Base-by-base conservation (phyloP, 2,888 invertebrate species). In the Tinea pellionella region DNA sequence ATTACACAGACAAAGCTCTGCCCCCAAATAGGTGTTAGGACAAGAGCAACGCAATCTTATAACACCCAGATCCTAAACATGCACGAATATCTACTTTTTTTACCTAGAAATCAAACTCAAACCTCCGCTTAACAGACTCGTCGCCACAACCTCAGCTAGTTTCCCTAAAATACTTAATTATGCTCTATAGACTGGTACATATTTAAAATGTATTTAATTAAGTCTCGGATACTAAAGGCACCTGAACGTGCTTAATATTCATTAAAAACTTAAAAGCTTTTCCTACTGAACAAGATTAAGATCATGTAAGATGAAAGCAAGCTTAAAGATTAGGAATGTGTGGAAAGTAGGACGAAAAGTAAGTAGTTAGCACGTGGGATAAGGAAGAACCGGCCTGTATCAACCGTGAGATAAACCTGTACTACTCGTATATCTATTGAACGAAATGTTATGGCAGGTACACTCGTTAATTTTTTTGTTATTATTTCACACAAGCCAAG, bases 191-290 rank as follows among this genome's bases (percentile, higher is more conserved):
- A 24, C 24, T 24, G 3, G 24, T 24, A 24, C 24, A 24, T 24
- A 24, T 24, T 24, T 24, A 3, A 24, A 24, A 24, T 6, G 24
- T 6, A 24, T 24, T 24, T 24, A 24, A 24, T 24, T 24, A 24
- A 24, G 3, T 2, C 24, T 24, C 24, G 24, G 24, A 24, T 37
- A 37, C n/a, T 37, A 37, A 37, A 9, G n/a, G 37, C 16, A 47
- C 47, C 47, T 47, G 47, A 16, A 13, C 15, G 9, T n/a, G 9
- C 12, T 47, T 16, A 16, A 47, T 47, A 16, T 8, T 15, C 13
- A 47, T 47, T 47, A 47, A 47, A 41, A 47, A n/a, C 47, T 47
- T 47, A 47, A 47, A 47, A 47, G 47, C 47, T 47, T 47, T 47
- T 24, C 6, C 24, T 47, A 13, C 16, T 16, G 13, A 47, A 47